Evolutionary conservation across 2,888 invertebrate genomes (phyloP).

Genomic region (Zootermopsis nevadensis): DNA sequence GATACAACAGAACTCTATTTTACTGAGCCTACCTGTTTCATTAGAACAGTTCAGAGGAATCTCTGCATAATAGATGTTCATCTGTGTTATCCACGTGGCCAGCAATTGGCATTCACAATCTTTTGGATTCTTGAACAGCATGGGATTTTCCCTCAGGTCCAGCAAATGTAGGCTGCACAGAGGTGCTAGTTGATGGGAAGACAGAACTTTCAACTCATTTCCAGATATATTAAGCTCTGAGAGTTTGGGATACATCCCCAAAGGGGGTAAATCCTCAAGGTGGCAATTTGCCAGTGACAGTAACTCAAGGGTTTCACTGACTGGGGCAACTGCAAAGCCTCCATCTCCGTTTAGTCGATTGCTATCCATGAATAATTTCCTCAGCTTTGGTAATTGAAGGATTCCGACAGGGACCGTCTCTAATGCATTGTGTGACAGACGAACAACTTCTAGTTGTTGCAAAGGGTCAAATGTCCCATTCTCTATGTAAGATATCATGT

Average conservation of each 20-base stretch:
- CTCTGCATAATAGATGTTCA: background rate
- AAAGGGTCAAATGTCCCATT: conserved; percentile 67
- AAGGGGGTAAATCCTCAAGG: conserved; percentile 69
- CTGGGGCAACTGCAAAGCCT: conserved; percentile 70
- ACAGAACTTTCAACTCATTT: conserved; percentile 67
- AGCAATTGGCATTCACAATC: conserved; percentile 23
- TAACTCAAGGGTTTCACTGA: conserved; percentile 61
- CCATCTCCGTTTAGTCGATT: conserved; percentile 68
- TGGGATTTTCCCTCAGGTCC: conserved; percentile 63
- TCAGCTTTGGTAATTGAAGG: conserved; percentile 67
- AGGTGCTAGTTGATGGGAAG: conserved; percentile 68
- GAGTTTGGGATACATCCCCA: conserved; percentile 72
- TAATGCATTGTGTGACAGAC: conserved; percentile 69
- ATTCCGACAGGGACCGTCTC: conserved; percentile 56
- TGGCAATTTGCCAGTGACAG: conserved; percentile 72
- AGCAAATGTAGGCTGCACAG: conserved; percentile 72
- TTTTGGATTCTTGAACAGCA: conserved; percentile 36
- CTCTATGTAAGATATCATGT: conserved; percentile 68
- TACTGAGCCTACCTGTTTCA: background rate
- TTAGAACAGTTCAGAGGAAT: background rate
- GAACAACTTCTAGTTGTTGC: conserved; percentile 67
- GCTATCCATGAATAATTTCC: conserved; percentile 71
- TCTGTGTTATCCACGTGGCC: too few relatives aligned
- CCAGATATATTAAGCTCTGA: conserved; percentile 72
- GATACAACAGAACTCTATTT: too few relatives aligned